Conservation (phyloP, 92 coral and sea anemone species). For the Actinostola sp. region DNA sequence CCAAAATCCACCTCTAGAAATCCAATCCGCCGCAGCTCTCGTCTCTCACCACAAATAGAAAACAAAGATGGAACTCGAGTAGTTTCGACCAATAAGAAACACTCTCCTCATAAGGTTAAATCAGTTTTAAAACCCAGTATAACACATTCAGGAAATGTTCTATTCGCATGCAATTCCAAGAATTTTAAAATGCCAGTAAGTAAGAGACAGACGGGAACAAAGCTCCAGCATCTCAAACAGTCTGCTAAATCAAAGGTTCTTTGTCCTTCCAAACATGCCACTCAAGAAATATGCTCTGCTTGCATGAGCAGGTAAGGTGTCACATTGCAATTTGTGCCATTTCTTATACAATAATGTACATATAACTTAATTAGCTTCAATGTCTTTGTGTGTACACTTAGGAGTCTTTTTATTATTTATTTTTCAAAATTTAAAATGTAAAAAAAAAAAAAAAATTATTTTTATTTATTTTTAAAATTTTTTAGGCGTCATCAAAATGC, state of each 20-base stretch:
- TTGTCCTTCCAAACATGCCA: slow-evolving; percentile 73
- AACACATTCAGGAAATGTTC: slow-evolving; percentile 58
- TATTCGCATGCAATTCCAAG: slow-evolving; percentile 63
- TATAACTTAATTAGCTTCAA: background rate
- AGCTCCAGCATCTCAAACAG: slow-evolving; percentile 26
- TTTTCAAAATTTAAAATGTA: background rate
- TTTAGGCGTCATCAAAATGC: slow-evolving; percentile 88
- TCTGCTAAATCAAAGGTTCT: slow-evolving; percentile 44
- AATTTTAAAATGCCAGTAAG: slow-evolving; percentile 68
- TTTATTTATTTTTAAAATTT: background rate
- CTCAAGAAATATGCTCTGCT: slow-evolving; percentile 73
- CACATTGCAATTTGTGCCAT: background rate
- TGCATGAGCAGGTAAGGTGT: slow-evolving; percentile 81
- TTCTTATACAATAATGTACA: background rate
- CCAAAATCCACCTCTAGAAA: slow-evolving; percentile 31
- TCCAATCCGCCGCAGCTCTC: slow-evolving; percentile 71
- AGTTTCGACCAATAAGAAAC: slow-evolving; percentile 5
- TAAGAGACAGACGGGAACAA: slow-evolving; percentile 39
- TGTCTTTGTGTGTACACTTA: background rate
- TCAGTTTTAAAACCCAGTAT: slow-evolving; percentile 58
- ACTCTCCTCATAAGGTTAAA: slow-evolving; percentile 15
- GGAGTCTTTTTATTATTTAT: background rate
- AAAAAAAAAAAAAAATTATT: background rate
- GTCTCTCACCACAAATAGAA: slow-evolving; percentile 73
- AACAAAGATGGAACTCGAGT: slow-evolving; percentile 25